Conservation (phyloP, 2,797 vertebrate species). For the Crypturellus tataupa region DNA sequence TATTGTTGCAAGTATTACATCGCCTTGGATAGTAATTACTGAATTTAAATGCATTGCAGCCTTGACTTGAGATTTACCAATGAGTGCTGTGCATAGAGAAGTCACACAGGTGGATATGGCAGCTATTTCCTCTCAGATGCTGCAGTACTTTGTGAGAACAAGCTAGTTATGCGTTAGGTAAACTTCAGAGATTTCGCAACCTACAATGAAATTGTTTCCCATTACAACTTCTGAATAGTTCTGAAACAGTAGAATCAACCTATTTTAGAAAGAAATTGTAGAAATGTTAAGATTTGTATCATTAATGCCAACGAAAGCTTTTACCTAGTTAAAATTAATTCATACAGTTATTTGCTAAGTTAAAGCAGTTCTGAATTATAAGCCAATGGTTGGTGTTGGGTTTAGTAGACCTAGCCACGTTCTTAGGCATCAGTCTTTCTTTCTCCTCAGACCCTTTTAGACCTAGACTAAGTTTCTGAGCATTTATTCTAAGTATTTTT, state of each 20-base stretch:
- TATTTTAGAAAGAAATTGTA: background rate
- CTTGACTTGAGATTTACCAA: constrained; percentile 66
- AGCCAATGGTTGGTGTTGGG: accelerated
- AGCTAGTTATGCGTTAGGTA: background rate
- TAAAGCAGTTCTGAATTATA: background rate
- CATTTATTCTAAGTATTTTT: background rate
- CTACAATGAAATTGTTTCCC: background rate
- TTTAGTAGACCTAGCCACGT: background rate
- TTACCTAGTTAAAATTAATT: background rate
- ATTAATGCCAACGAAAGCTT: background rate
- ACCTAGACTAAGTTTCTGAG: background rate
- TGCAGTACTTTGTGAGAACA: background rate
- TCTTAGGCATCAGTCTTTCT: background rate
- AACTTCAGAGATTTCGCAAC: background rate
- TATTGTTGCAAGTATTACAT: constrained; percentile 75
- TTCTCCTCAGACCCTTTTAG: background rate
- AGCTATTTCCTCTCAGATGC: constrained; percentile 69
- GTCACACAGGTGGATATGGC: background rate
- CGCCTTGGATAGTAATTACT: constrained; percentile 81
- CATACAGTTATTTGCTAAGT: background rate
- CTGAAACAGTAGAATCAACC: background rate
- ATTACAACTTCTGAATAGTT: background rate
- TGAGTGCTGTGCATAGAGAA: constrained; percentile 52
- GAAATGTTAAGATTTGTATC: background rate
- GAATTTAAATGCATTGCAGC: constrained; percentile 68